Conservation (phyloP, 2,888 invertebrate genomes). For the Branchinecta sandiegonensis region DNA sequence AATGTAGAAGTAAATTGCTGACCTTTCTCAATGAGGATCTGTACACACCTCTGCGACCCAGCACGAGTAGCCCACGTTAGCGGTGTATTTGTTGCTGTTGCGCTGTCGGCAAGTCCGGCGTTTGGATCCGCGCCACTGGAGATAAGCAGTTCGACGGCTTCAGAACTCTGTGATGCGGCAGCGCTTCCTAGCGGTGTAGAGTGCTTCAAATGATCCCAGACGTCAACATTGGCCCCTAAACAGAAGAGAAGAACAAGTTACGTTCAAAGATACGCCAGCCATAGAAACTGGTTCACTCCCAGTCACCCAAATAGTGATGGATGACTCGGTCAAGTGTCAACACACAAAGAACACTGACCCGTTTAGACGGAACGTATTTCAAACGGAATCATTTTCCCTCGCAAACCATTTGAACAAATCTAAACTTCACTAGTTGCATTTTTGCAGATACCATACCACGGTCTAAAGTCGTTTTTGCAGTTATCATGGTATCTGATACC, state of each 20-base stretch:
- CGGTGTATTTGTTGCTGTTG: conserved; percentile 45
- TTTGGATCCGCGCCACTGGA: conserved; percentile 52
- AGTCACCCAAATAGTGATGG: too few relatives aligned
- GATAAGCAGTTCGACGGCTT: conserved; percentile 53
- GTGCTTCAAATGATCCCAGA: conserved; percentile 30
- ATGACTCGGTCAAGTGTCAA: too few relatives aligned
- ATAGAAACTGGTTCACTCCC: too few relatives aligned
- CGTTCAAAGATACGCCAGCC: too few relatives aligned
- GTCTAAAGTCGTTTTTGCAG: too few relatives aligned
- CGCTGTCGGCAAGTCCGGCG: conserved; percentile 43
- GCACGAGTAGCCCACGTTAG: conserved; percentile 71
- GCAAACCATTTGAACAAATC: too few relatives aligned
- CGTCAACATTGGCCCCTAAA: conserved; percentile 23
- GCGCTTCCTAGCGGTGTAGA: conserved; percentile 61
- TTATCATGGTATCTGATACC: too few relatives aligned
- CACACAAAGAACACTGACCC: too few relatives aligned
- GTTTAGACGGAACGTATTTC: too few relatives aligned
- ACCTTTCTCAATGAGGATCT: conserved; percentile 54
- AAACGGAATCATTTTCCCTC: too few relatives aligned
- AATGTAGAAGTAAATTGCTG: conserved; percentile 22
- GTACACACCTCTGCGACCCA: conserved; percentile 55
- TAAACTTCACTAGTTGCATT: too few relatives aligned
- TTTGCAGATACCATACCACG: too few relatives aligned
- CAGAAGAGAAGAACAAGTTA: background rate
- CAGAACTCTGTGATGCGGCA: conserved; percentile 55